Percentiles rank a stretch among this genome's conserved stretches.
Evolutionary conservation across 2,888 invertebrate genomes (phyloP).

Genomic region (Pseudeuparius sepicola): DNA sequence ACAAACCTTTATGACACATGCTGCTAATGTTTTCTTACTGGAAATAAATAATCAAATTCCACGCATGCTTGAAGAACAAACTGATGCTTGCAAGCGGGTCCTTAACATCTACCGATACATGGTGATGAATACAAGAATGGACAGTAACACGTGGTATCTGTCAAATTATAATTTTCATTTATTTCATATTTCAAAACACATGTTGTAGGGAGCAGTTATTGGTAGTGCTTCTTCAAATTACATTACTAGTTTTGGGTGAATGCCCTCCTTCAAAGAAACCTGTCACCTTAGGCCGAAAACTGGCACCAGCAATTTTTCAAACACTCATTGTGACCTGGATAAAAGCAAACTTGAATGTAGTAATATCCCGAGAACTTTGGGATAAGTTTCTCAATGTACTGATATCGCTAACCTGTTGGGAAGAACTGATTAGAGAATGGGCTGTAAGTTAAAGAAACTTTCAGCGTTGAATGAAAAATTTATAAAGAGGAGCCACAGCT

Average conservation of each 20-base stretch:
- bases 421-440: conserved; percentile 93
- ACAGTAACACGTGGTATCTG: conserved; percentile 77
- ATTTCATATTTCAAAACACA: conserved; percentile 8
- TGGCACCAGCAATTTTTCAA: conserved; percentile 81
- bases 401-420: conserved; percentile 83
- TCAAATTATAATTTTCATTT: conserved; percentile 5
- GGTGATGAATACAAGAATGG: conserved; percentile 94
- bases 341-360: conserved; percentile 90
- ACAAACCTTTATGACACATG: conserved; percentile 88
- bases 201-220: conserved; percentile 70
- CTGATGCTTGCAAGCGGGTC: conserved; percentile 91
- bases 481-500: too few species aligned
- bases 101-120: conserved; percentile 92
- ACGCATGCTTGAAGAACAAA: conserved; percentile 80
- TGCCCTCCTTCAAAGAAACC: conserved; percentile 67
- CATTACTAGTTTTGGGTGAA: conserved; percentile 77
- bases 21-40: conserved; percentile 86
- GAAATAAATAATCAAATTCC: conserved; percentile 51
- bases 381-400: conserved; percentile 84
- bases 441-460: conserved; percentile 69
- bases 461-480: too few species aligned
- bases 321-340: conserved; percentile 97
- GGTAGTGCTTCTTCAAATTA: conserved; percentile 80
- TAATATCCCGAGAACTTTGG: conserved; percentile 83
- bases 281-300: conserved; percentile 64